Base-by-base conservation (phyloP, 2,113 vertebrate species). In the Argyrosomus japonicus region DNA sequence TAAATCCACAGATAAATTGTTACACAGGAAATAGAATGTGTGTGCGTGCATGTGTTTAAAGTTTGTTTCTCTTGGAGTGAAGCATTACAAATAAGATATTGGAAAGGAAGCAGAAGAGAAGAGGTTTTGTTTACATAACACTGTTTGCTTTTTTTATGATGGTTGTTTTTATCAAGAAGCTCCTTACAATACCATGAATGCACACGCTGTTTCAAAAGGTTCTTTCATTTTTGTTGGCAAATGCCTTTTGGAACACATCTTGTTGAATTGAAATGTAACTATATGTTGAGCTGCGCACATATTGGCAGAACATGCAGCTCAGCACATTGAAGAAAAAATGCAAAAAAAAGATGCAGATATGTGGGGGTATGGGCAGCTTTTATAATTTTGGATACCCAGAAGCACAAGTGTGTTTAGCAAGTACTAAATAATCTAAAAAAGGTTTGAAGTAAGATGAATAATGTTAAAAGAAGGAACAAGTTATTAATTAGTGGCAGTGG, bases 1-100 rank as follows among this genome's bases (percentile, higher is more conserved):
- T 65, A 84, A 73, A 78, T 80, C 70, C 54, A 50, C 5, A 69
- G 48, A 79, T 88, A 68, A 70, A 61, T 50, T 62, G 48, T 61
- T n/a, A 29, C 32, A 81, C 32, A 74, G 60, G 40, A 84, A 83
- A 75, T 43, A 6, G 1, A 58, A 10, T 32, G 29, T 64, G 32
- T 47, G 43, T 51, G 14, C 21, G 36, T 13, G 5, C 68, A 4
- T 64, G 29, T 63, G 15, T 64, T 79, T n/a, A 72, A 82, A 45
- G 68, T 80, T 77, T 79, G 48, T 79, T 86, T 64, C 23, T 71
- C 29, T 45, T 40, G 29, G 36, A 79, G 32, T 54, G 21, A 70
- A 50, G 48, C 70, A 79, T 79, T 36, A 54, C 62, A 85, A 75
- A 79, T 71, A 64, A 68, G 56, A 79, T 75, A 47, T 27, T 76